These are phyloP conservation scores for Myotis brandtii DNA, from an alignment of 2,113 vertebrate genomes.

Conservation along the genomic window DNA sequence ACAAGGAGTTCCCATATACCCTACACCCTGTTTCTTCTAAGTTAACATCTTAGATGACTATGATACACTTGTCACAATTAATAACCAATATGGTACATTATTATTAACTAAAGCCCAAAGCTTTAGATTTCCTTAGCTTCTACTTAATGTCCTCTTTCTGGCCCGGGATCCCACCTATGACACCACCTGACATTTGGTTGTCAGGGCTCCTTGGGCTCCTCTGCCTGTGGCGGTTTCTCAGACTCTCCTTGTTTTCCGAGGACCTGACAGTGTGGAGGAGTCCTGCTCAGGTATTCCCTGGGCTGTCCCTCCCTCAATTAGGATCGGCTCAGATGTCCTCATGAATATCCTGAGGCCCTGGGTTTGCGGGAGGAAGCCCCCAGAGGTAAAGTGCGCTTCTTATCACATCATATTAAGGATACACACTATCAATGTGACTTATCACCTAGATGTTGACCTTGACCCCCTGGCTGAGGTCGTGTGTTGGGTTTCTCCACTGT, in stretches of 20 bases:
- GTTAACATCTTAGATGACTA: neutral
- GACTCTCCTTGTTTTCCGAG: neutral
- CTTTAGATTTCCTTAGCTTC: neutral
- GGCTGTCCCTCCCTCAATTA: neutral
- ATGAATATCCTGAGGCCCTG: neutral
- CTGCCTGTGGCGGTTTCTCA: neutral
- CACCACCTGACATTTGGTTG: neutral
- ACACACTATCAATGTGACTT: rapidly evolving
- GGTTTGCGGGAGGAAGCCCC: neutral
- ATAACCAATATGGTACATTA: neutral
- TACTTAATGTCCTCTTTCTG: neutral
- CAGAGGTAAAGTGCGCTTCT: neutral
- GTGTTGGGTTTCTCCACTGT: neutral
- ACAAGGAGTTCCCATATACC: neutral
- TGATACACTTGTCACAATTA: neutral
- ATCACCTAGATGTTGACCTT: rapidly evolving
- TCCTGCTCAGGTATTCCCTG: neutral
- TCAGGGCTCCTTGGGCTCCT: no score
- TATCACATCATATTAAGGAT: no score
- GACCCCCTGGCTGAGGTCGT: neutral
- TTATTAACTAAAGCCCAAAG: neutral
- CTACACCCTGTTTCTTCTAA: neutral
- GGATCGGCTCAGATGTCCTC: neutral
- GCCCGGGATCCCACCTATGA: neutral
- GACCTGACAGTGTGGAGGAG: neutral